phyloP scores from a whole-genome alignment of 2,797 vertebrate species.

The Diplodus puntazzo region DNA sequence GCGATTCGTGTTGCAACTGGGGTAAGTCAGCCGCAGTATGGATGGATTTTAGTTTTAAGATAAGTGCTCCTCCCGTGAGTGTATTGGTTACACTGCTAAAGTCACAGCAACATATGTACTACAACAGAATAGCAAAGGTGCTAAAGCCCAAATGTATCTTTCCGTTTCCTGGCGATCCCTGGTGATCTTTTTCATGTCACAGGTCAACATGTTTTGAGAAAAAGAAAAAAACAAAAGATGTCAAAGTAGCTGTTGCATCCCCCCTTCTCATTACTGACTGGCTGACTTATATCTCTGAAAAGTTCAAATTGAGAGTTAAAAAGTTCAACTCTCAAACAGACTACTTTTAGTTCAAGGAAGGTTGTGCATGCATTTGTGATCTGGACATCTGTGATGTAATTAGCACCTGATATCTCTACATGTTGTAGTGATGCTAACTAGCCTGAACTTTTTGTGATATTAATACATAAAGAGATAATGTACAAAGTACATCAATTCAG shows the following conservation, averaged over 20 bases:
- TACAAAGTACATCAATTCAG: no score
- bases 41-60: background rate
- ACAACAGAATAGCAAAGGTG: background rate
- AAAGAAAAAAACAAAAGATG: background rate
- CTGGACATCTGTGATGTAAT: background rate
- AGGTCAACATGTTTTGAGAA: background rate
- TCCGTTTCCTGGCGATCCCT: background rate
- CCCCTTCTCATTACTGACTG: background rate
- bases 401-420: background rate
- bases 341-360: background rate
- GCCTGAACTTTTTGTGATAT: background rate
- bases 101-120: background rate
- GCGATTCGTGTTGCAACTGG: conserved; percentile 87
- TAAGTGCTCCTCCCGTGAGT: background rate
- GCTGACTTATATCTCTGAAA: background rate
- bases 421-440: background rate
- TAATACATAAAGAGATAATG: no score
- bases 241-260: background rate
- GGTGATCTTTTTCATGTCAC: background rate
- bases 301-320: no score
- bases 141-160: background rate
- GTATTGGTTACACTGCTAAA: background rate
- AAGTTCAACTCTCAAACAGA: background rate
- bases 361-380: background rate
- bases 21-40: conserved; percentile 60